Evolutionary conservation across 2,113 vertebrate species (phyloP).

Genomic region (Pangasianodon hypophthalmus): DNA sequence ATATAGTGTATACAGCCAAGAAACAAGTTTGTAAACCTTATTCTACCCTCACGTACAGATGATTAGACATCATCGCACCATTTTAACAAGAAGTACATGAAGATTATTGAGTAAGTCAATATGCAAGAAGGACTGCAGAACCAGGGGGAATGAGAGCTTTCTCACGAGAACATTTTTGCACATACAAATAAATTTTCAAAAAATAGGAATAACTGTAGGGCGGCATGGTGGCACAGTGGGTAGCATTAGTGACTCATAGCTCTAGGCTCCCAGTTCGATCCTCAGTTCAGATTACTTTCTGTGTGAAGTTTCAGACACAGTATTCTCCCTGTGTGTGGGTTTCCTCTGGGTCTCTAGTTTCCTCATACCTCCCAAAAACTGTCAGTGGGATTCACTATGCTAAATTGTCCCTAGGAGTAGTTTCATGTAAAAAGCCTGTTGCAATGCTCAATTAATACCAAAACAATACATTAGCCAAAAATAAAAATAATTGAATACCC

Average conservation of each 20-base stretch:
- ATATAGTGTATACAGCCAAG: too few species aligned
- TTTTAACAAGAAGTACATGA: too few species aligned
- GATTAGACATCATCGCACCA: too few species aligned
- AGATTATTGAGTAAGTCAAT: not conserved
- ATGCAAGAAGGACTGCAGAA: not conserved
- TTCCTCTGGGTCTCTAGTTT: too few species aligned
- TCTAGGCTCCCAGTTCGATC: too few species aligned
- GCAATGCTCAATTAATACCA: too few species aligned
- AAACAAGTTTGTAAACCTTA: not conserved
- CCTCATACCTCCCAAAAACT: too few species aligned
- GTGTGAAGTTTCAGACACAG: not conserved
- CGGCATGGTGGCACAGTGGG: not conserved
- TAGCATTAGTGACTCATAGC: not conserved
- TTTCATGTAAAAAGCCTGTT: not conserved
- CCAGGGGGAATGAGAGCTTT: not conserved
- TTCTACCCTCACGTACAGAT: not conserved
- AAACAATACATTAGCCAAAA: too few species aligned
- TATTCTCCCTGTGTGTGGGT: not conserved
- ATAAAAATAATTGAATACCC: not conserved
- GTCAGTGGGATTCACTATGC: not conserved
- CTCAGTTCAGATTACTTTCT: too few species aligned
- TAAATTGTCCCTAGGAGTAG: not conserved
- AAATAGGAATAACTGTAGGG: not conserved
- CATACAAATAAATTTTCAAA: not conserved
- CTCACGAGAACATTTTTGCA: not conserved